Conservation (phyloP, 2,113 vertebrate species). For the Xenopus borealis region DNA sequence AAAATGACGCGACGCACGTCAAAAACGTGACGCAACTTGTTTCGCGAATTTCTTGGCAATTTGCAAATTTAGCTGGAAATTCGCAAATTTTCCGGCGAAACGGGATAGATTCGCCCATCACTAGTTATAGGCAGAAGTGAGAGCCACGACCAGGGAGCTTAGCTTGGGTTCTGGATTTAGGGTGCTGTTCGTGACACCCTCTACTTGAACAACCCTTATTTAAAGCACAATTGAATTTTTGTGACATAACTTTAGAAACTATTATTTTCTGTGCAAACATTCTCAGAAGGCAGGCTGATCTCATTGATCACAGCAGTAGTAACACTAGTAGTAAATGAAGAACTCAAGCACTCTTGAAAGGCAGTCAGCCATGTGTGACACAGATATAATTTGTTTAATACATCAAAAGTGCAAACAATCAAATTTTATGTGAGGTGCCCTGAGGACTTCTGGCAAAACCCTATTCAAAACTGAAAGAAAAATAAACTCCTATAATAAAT, state of each 20-base stretch:
- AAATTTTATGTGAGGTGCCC: slow-evolving; percentile 38
- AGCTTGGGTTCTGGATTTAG: too few relatives aligned
- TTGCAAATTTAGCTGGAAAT: too few relatives aligned
- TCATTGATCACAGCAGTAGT: slow-evolving; percentile 14
- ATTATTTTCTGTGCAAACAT: slow-evolving; percentile 14
- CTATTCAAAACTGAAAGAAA: slow-evolving; percentile 27
- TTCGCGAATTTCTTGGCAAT: too few relatives aligned
- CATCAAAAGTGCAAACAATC: slow-evolving; percentile 45
- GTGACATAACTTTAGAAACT: slow-evolving; percentile 6
- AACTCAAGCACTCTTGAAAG: slow-evolving; percentile 15
- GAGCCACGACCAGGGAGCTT: too few relatives aligned
- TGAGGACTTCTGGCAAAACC: slow-evolving; percentile 32
- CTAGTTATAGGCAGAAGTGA: too few relatives aligned
- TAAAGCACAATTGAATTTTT: neutral
- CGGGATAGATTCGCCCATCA: too few relatives aligned
- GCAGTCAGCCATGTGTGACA: slow-evolving; percentile 20
- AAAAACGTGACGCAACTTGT: too few relatives aligned
- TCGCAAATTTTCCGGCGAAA: too few relatives aligned
- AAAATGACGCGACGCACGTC: too few relatives aligned
- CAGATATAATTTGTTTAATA: slow-evolving; percentile 39
- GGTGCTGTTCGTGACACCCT: too few relatives aligned
- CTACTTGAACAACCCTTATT: too few relatives aligned
- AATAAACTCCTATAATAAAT: slow-evolving; percentile 41
- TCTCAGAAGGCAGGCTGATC: neutral
- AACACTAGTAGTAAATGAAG: slow-evolving; percentile 28